Base-by-base conservation (phyloP, 2,113 vertebrate genomes). In the rabbit (Oryctolagus cuniculus) region DNA sequence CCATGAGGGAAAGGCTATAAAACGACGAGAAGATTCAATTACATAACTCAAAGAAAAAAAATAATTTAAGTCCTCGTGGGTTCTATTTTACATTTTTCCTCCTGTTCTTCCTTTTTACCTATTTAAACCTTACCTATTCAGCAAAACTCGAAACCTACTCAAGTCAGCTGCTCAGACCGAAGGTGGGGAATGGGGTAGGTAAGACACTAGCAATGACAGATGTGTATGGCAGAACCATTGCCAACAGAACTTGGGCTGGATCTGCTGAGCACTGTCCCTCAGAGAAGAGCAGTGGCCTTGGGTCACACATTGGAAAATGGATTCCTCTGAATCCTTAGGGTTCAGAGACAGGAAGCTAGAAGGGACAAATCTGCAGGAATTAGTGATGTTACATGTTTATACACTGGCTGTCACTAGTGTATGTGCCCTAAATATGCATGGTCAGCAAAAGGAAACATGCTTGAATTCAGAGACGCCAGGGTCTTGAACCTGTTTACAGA, bases 61-160 rank as follows among this genome's bases (percentile, higher is more conserved):
- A 95, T 73, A 87, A 97, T 64, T 84, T 72, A 87, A 31, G 70
- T 85, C 51, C 73, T 27, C 34, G 25, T 36, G 24, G 51, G 38
- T 74, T 70, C 74, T 34, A 44, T 13, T 81, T 49, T 79, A 97
- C 93, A 90, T 15, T 44, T 0, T 93, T 87, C 86, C 96, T 96
- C 10, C 69, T 67, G 8, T 27, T 84, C 94, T 95, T 82, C 61
- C 24, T 82, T 84, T 86, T 74, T 67, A 51, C 95, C 88, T 95
- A 83, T 96, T 95, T 96, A 97, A 97, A 97, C 73, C 96, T 95
- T 51, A 96, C 66, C 91, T 95, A 70, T 90, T 95, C 95, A 97
- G 97, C 97, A 97, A 87, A 98, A 97, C 94, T 95, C 96, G 66
- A 97, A 97, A 92, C 90, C 96, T 97, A 96, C 86, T 44, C 9